Evolutionary conservation across 1,140 invertebrate species (phyloP), one percentile per base, ranked within the genome.

Genomic region (Oryzaephilus surinamensis): DNA sequence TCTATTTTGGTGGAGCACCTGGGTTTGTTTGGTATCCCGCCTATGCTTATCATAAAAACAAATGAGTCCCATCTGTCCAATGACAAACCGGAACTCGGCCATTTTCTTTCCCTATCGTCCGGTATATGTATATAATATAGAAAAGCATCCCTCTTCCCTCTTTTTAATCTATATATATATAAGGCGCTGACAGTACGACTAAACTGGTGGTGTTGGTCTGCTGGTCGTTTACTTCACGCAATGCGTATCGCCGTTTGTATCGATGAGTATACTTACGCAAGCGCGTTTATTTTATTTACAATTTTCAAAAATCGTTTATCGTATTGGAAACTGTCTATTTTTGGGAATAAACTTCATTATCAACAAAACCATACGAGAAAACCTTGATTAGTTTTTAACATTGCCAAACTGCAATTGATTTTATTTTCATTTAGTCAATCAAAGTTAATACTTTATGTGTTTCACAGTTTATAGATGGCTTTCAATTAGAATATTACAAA

Each of bases 121-220:
- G 38, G n/a, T n/a, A n/a, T n/a, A n/a, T n/a, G n/a, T n/a, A n/a
- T n/a, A n/a, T n/a, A n/a, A n/a, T n/a, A n/a, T n/a, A n/a, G n/a
- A n/a, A 32, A 30, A 15, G 30, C 38, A 40, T 40, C 38, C 38
- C 38, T 40, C 38, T 40, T 40, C 38, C 38, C 38, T 40, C 38
- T 40, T 40, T 40, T 40, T 40, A 40, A 40, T 40, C 38, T 17
- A 13, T 14, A 11, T 11, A n/a, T 31, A 32, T 33, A 40, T 40
- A 40, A 40, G 38, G 38, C 38, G 38, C 38, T 32, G 38, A 40
- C 38, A 40, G 38, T 21, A 38, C 29, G 29, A 30, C 36, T 27
- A n/a, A 28, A 38, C 36, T 38, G 36, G 36, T 38, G 27, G 36
- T 38, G 27, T n/a, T n/a, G n/a, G n/a, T n/a, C n/a, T n/a, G n/a